Evolutionary conservation across 2,113 vertebrate species (phyloP).

Genomic region (Phylloscopus trochilus): DNA sequence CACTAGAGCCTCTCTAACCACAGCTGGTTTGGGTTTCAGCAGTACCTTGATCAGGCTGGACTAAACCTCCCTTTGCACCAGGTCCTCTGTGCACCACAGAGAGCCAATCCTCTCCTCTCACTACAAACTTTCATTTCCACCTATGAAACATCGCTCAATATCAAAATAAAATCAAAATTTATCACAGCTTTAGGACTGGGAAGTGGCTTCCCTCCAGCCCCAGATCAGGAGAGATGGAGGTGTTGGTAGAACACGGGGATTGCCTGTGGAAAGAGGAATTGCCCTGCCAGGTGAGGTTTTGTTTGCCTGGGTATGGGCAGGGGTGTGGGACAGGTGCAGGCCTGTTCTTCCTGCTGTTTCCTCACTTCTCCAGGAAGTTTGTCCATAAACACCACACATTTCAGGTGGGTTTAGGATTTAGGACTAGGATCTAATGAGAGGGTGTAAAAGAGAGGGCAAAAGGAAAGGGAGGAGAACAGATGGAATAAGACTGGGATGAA

Average conservation of each 20-base stretch:
- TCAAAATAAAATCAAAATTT: neutral
- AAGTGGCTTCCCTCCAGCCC: neutral
- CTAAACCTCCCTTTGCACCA: neutral
- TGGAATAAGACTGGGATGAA: neutral
- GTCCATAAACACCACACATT: neutral
- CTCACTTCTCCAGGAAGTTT: neutral
- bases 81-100: neutral
- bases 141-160: fast-evolving
- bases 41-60: neutral
- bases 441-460: neutral
- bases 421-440: neutral
- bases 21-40: neutral
- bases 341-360: neutral
- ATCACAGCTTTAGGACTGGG: neutral
- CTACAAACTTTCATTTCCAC: neutral
- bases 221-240: neutral
- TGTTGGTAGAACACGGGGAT: neutral
- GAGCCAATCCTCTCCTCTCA: neutral
- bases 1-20: neutral
- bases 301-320: neutral
- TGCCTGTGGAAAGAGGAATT: neutral
- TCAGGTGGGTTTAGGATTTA: neutral
- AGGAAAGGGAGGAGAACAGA: neutral
- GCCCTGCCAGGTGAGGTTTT: neutral
- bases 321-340: neutral